Conservation (phyloP, 2,888 invertebrate species). For the Emmelina monodactyla region DNA sequence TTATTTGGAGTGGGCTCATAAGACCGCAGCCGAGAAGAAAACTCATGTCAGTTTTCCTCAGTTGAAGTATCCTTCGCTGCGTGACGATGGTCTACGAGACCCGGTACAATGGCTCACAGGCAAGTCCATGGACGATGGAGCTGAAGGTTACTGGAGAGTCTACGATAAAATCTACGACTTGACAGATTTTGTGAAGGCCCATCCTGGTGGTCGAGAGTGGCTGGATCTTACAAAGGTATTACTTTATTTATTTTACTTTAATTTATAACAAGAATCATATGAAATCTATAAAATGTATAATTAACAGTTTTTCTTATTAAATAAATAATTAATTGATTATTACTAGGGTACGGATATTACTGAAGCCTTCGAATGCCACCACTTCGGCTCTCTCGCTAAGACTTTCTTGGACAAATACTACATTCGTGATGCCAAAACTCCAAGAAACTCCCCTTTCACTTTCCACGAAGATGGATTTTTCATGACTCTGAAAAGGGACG, state of each 20-base stretch:
- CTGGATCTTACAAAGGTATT: slow-evolving; percentile 74
- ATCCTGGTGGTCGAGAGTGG: slow-evolving; percentile 89
- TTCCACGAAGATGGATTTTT: slow-evolving; percentile 80
- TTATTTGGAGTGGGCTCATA: slow-evolving; percentile 30
- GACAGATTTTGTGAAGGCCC: slow-evolving; percentile 75
- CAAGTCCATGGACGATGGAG: slow-evolving; percentile 72
- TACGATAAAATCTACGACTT: slow-evolving; percentile 85
- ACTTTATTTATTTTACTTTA: too few relatives aligned
- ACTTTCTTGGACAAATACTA: slow-evolving; percentile 71
- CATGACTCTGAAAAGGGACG: slow-evolving; percentile 69
- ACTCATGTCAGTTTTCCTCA: slow-evolving; percentile 61
- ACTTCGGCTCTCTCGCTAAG: slow-evolving; percentile 58
- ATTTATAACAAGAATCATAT: too few relatives aligned
- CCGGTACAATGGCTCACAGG: slow-evolving; percentile 69
- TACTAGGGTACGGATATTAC: slow-evolving; percentile 72
- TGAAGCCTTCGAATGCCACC: slow-evolving; percentile 68
- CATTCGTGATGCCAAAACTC: slow-evolving; percentile 67
- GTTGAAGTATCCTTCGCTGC: slow-evolving; percentile 54
- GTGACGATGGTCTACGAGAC: slow-evolving; percentile 49
- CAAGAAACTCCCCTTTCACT: slow-evolving; percentile 76
- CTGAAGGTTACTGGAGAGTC: slow-evolving; percentile 82
- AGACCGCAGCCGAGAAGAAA: slow-evolving; percentile 35
- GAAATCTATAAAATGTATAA: too few relatives aligned
- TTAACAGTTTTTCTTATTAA: too few relatives aligned
- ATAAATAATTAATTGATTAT: too few relatives aligned